Percentiles rank a stretch among this genome's conserved stretches.
phyloP scores from a whole-genome alignment of 1,140 invertebrate species.

The Asobara japonica region DNA sequence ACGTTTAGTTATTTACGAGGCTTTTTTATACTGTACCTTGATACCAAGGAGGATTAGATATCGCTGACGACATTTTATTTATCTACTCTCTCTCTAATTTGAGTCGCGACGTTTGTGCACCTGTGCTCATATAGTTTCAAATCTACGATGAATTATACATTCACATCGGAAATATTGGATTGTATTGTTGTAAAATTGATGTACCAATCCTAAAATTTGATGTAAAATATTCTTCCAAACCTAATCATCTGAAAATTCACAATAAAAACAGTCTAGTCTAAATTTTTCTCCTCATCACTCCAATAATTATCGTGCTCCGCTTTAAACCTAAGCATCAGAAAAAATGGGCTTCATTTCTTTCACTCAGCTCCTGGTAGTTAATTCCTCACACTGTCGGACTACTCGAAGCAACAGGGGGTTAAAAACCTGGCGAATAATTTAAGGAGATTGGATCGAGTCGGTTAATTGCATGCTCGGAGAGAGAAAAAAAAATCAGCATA shows the following conservation, averaged over 20 bases:
- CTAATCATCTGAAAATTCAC: neutral
- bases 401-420: conserved; percentile 10
- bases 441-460: conserved; percentile 11
- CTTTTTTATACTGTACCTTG: neutral
- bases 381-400: neutral
- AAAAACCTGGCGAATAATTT: conserved; percentile 9
- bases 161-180: neutral
- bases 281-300: too few relatives aligned
- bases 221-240: too few relatives aligned
- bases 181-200: too few relatives aligned
- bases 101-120: neutral
- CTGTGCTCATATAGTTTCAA: neutral
- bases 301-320: neutral
- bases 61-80: neutral
- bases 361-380: neutral
- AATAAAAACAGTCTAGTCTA: too few relatives aligned
- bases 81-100: neutral
- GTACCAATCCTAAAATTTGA: too few relatives aligned
- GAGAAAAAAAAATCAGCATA: neutral
- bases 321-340: neutral
- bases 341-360: neutral
- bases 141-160: neutral
- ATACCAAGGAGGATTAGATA: conserved; percentile 7
- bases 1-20: conserved; percentile 12
- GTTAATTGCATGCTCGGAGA: neutral